Evolutionary conservation across 2,113 vertebrate genomes (phyloP).

Genomic region (Alethe castanea): DNA sequence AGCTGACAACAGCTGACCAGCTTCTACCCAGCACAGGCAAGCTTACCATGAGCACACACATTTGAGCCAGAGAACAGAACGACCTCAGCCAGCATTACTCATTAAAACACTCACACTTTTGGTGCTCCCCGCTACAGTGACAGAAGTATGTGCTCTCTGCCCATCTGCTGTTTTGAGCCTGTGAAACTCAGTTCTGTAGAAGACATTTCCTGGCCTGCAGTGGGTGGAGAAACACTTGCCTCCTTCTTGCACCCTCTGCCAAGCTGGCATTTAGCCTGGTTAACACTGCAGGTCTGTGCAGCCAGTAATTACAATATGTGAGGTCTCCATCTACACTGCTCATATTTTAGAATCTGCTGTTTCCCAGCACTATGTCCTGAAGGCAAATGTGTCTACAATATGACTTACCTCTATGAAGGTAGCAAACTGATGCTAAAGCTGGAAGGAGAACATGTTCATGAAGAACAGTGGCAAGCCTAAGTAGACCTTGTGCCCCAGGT

Average conservation of each 20-base stretch:
- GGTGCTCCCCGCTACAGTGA: conserved; percentile 19
- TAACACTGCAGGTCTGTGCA: not conserved
- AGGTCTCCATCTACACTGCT: not conserved
- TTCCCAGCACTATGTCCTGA: not conserved
- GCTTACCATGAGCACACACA: not conserved
- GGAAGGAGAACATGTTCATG: not conserved
- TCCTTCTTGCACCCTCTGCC: conserved; percentile 2
- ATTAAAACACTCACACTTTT: conserved; percentile 34
- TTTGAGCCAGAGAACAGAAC: conserved; percentile 18
- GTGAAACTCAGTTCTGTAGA: conserved; percentile 9
- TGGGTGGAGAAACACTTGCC: conserved; percentile 34
- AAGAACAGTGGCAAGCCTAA: not conserved
- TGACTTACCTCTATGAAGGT: not conserved
- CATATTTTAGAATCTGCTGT: not conserved
- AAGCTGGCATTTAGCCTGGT: not conserved
- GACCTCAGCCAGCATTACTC: conserved; percentile 9
- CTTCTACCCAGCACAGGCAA: not conserved
- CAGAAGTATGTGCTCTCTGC: conserved; percentile 3
- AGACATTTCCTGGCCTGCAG: conserved; percentile 45
- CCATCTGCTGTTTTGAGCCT: conserved; percentile 57
- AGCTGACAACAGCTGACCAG: conserved; percentile 11
- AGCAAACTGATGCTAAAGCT: not conserved
- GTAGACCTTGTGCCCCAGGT: not conserved
- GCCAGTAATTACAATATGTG: not conserved
- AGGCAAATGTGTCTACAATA: not conserved